phyloP scores from a whole-genome alignment of 2,888 invertebrate genomes.

The Eupithecia exiguata region DNA sequence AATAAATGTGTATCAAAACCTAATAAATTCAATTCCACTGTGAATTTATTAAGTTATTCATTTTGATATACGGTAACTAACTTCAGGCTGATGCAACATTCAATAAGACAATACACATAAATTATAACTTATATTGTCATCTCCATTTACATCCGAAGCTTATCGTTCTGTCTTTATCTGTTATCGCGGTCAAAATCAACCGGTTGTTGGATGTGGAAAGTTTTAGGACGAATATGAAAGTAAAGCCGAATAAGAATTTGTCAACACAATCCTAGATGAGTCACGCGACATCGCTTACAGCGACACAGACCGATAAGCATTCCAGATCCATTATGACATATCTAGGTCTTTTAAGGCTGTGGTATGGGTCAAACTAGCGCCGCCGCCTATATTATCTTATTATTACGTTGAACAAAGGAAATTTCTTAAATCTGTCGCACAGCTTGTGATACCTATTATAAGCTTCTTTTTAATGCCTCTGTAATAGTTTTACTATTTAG shows the following conservation, averaged over 20 bases:
- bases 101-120: no score
- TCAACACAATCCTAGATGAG: conserved; percentile 11
- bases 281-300: background rate
- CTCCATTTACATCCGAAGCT: conserved; percentile 8
- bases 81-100: conserved; percentile 6
- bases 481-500: no score
- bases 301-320: background rate
- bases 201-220: conserved; percentile 31
- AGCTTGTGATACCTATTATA: no score
- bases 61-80: background rate
- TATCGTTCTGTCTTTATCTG: conserved; percentile 27
- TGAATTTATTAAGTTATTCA: background rate
- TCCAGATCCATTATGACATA: no score
- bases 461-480: no score
- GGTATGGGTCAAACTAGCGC: no score
- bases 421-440: no score
- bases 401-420: no score
- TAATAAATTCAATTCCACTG: background rate
- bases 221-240: conserved; percentile 25
- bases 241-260: conserved; percentile 18
- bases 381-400: no score
- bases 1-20: background rate
- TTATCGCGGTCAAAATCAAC: conserved; percentile 26
- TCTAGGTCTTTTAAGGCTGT: no score
- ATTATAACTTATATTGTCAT: conserved; percentile 9